phyloP scores from a whole-genome alignment of 2,888 invertebrate genomes.

The Eupithecia tripunctaria region DNA sequence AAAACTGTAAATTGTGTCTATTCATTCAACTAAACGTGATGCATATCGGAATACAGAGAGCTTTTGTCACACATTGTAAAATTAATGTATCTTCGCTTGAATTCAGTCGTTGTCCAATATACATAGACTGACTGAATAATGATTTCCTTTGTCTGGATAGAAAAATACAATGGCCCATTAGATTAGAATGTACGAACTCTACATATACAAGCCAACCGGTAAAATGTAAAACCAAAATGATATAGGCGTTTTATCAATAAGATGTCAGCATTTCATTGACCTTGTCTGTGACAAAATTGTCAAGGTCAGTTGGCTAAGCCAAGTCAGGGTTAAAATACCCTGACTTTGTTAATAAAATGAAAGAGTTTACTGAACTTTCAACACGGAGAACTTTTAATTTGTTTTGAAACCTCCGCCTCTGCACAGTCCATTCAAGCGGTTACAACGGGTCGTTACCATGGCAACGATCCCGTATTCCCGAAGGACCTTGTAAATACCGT shows the following conservation, averaged over 20 bases:
- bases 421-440: constrained; percentile 15
- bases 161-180: constrained; percentile 34
- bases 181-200: not conserved
- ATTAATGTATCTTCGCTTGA: constrained; percentile 30
- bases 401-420: not conserved
- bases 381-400: not conserved
- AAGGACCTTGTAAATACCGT: constrained; percentile 76
- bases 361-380: not conserved
- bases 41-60: not conserved
- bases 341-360: not conserved
- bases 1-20: not conserved
- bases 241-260: not conserved
- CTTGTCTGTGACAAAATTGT: not conserved
- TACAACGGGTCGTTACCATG: constrained; percentile 44
- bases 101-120: constrained; percentile 27
- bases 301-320: not conserved
- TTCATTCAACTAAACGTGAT: not conserved
- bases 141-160: constrained; percentile 41
- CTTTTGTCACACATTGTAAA: constrained; percentile 15
- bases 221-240: not conserved
- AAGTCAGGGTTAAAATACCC: not conserved
- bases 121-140: constrained; percentile 36
- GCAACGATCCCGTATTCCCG: constrained; percentile 54
- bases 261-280: constrained; percentile 1
- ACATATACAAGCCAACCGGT: not conserved